These are phyloP conservation scores for Intellagama lesueurii DNA, from an alignment of 2,797 vertebrate genomes.

Conservation along the genomic window DNA sequence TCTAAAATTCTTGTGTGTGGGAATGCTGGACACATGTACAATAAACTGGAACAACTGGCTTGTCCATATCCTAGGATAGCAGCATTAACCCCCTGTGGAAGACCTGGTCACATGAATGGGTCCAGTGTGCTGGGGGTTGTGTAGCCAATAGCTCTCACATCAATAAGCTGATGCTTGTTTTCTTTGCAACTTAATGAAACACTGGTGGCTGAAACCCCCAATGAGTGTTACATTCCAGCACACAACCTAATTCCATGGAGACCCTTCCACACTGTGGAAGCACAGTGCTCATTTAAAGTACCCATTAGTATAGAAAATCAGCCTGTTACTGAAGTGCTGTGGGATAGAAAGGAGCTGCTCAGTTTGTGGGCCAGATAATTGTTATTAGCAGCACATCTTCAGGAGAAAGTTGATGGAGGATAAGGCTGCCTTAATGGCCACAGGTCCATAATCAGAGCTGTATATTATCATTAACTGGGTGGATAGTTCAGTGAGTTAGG, in stretches of 20 bases:
- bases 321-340: too few relatives aligned
- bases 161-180: not conserved
- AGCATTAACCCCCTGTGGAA: not conserved
- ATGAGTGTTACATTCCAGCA: not conserved
- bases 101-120: not conserved
- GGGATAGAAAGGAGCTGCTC: not conserved
- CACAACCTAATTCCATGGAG: not conserved
- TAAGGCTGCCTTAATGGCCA: too few relatives aligned
- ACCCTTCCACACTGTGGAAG: not conserved
- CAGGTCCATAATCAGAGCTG: too few relatives aligned
- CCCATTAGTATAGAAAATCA: not conserved
- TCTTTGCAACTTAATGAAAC: not conserved
- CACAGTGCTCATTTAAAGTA: not conserved
- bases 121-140: not conserved
- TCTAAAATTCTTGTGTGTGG: not conserved
- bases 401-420: not conserved
- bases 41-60: not conserved
- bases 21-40: not conserved
- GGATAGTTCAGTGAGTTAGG: too few relatives aligned
- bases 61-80: not conserved
- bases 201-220: not conserved
- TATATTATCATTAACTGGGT: too few relatives aligned
- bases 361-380: not conserved
- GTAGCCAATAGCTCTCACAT: not conserved
- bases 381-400: not conserved